These are phyloP conservation scores for Sylvilagus bachmani DNA, from an alignment of 2,113 vertebrate genomes.

Conservation along the genomic window DNA sequence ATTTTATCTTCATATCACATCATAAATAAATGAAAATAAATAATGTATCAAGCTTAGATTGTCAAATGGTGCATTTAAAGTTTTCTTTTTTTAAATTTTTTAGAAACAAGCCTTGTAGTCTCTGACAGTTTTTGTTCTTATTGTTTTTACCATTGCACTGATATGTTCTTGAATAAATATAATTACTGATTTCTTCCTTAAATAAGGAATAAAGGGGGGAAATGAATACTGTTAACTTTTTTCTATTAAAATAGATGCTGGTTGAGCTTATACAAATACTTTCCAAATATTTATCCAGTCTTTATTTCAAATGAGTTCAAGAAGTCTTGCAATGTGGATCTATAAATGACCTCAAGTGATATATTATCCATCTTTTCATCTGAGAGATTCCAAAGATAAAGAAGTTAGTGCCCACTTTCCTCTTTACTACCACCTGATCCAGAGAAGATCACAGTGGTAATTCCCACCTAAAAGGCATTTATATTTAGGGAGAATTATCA, in stretches of 20 bases:
- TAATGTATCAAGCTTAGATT: neutral
- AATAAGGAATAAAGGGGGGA: neutral
- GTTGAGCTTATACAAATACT: neutral
- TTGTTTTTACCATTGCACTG: neutral
- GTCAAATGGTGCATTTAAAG: neutral
- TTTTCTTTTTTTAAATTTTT: neutral
- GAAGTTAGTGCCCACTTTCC: neutral
- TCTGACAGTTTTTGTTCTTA: neutral
- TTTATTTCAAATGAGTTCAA: neutral
- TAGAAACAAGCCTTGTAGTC: neutral
- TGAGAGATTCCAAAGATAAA: neutral
- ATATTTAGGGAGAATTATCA: neutral
- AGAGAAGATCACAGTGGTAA: neutral
- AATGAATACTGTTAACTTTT: neutral
- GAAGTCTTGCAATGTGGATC: neutral
- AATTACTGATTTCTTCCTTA: neutral
- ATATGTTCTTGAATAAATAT: neutral
- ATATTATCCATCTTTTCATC: neutral
- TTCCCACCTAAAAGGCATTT: neutral
- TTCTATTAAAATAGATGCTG: neutral
- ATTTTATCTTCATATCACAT: neutral
- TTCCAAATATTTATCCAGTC: neutral
- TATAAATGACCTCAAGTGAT: neutral
- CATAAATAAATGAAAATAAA: conserved; percentile 43
- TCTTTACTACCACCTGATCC: neutral